Evolutionary conservation across 2,797 vertebrate species (phyloP).

Genomic region (Moxostoma hubbsi): DNA sequence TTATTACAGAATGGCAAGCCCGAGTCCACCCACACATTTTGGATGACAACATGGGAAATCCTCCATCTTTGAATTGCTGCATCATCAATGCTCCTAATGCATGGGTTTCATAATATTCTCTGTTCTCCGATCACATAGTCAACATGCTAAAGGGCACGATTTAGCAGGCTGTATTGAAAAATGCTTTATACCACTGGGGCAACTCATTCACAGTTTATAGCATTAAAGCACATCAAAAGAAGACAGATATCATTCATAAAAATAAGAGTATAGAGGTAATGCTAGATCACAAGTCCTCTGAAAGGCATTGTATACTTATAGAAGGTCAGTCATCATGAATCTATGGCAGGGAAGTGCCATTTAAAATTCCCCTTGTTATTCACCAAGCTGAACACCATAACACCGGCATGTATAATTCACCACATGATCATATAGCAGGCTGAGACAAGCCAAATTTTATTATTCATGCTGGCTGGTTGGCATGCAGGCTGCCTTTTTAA

Average conservation of each 20-base stretch:
- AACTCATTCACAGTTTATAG: background rate
- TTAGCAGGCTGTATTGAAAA: background rate
- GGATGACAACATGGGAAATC: conserved; percentile 50
- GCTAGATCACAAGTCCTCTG: conserved; percentile 16
- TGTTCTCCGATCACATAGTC: conserved; percentile 2
- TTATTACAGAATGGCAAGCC: conserved; percentile 34
- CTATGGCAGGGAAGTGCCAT: background rate
- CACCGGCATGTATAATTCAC: conserved; percentile 77
- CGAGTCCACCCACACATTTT: conserved; percentile 42
- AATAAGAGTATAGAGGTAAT: background rate
- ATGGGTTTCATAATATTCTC: conserved; percentile 16
- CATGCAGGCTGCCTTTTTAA: conserved; percentile 14
- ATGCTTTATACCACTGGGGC: background rate
- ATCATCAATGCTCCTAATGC: conserved; percentile 36
- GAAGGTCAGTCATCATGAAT: conserved; percentile 9
- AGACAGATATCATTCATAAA: background rate
- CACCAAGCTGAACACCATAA: conserved; percentile 1
- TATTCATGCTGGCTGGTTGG: conserved; percentile 70
- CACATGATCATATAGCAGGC: conserved; percentile 60
- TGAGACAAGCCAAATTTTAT: conserved; percentile 78
- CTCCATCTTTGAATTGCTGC: conserved; percentile 42
- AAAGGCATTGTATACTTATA: background rate
- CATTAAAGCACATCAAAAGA: background rate
- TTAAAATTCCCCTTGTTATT: no score
- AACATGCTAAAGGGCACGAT: background rate